Percentiles rank a stretch among this genome's conserved stretches.
Conservation (phyloP, 2,113 vertebrate genomes). For the Leucopsar rothschildi region DNA sequence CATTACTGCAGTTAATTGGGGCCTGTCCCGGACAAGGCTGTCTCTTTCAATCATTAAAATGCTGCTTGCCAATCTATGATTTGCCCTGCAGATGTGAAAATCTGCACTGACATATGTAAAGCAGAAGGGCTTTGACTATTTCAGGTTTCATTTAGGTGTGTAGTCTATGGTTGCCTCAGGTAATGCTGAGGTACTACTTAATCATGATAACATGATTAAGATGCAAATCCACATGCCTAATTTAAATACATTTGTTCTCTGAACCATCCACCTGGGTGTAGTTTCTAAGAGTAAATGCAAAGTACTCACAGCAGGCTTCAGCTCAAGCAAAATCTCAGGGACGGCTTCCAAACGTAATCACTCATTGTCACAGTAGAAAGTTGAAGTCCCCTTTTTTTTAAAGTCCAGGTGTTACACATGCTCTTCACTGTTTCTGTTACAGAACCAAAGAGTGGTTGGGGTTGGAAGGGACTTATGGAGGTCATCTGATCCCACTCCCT, state of each 20-base stretch:
- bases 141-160: slow-evolving; percentile 45
- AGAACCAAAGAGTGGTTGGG: neutral
- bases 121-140: slow-evolving; percentile 20
- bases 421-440: neutral
- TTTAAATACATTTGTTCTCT: slow-evolving; percentile 48
- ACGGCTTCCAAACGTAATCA: slow-evolving; percentile 11
- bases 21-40: neutral
- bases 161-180: slow-evolving; percentile 50
- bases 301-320: slow-evolving; percentile 2
- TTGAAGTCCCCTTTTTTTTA: slow-evolving; percentile 9
- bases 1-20: neutral
- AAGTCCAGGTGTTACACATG: neutral
- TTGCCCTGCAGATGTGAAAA: slow-evolving; percentile 62
- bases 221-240: slow-evolving; percentile 47
- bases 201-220: slow-evolving; percentile 56
- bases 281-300: slow-evolving; percentile 48
- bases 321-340: slow-evolving; percentile 18
- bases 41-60: slow-evolving; percentile 38
- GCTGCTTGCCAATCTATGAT: neutral
- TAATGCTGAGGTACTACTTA: slow-evolving; percentile 23
- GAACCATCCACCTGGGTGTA: slow-evolving; percentile 48
- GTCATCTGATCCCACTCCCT: neutral
- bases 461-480: neutral
- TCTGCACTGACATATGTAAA: slow-evolving; percentile 45
- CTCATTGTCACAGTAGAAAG: neutral